Conservation (phyloP, 2,113 vertebrate species). For the Lampris incognitus region DNA sequence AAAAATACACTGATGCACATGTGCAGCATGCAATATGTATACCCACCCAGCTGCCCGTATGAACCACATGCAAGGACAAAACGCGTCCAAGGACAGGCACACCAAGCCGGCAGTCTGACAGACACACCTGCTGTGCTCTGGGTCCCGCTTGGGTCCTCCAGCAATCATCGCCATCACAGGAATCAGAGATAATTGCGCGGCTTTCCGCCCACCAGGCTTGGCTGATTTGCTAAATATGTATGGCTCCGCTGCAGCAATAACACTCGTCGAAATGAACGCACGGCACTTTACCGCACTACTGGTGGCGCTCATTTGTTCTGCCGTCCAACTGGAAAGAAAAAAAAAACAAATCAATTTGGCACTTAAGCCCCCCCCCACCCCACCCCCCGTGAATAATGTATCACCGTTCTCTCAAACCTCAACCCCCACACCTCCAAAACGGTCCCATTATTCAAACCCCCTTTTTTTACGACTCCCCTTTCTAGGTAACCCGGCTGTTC, state of each 20-base stretch:
- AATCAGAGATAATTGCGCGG: slow-evolving; percentile 80
- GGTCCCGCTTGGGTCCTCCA: slow-evolving; percentile 65
- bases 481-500: slow-evolving; percentile 32
- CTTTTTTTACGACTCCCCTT: slow-evolving; percentile 34
- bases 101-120: slow-evolving; percentile 52
- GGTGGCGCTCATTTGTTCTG: slow-evolving; percentile 89
- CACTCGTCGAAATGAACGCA: slow-evolving; percentile 92
- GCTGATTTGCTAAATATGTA: slow-evolving; percentile 59
- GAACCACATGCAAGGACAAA: slow-evolving; percentile 23
- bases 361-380: slow-evolving; percentile 82
- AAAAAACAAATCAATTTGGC: slow-evolving; percentile 89
- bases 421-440: slow-evolving; percentile 32
- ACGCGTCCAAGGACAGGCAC: slow-evolving; percentile 32
- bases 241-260: slow-evolving; percentile 82
- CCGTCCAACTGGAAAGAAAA: slow-evolving; percentile 90
- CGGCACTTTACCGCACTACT: slow-evolving; percentile 90
- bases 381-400: slow-evolving; percentile 88
- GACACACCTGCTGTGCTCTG: slow-evolving; percentile 69
- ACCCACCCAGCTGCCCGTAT: slow-evolving; percentile 8
- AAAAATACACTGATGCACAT: slow-evolving; percentile 8
- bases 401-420: slow-evolving; percentile 59
- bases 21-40: slow-evolving; percentile 2
- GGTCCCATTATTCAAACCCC: slow-evolving; percentile 36
- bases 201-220: slow-evolving; percentile 71
- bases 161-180: slow-evolving; percentile 75